A percentile compares a stretch with the other conserved stretches of the same genome.
Conservation (phyloP, 2,888 invertebrate species). For the Hirtodrosophila duncani region DNA sequence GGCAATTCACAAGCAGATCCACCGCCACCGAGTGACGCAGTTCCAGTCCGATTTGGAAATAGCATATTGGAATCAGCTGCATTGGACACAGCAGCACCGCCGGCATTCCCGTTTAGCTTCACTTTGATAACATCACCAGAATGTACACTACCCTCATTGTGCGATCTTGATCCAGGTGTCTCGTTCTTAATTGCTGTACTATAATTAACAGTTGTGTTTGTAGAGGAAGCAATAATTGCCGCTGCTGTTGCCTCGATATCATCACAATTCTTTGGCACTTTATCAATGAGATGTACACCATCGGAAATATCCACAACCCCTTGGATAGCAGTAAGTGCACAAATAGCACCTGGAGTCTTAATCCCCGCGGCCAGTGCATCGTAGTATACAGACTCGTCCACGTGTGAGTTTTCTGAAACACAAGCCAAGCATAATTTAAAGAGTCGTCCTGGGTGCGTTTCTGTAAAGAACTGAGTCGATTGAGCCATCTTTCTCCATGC, state of each 20-base stretch:
- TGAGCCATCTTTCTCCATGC: too few relatives aligned
- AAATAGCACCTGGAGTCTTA: constrained; percentile 43
- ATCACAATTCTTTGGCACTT: constrained; percentile 38
- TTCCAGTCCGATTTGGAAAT: not conserved
- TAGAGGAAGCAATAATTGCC: constrained; percentile 12
- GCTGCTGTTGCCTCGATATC: constrained; percentile 14
- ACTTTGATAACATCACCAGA: constrained; percentile 11
- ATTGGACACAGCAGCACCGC: not conserved
- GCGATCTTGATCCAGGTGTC: not conserved
- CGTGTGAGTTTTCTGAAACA: constrained; percentile 80
- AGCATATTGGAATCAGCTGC: constrained; percentile 7
- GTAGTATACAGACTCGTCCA: constrained; percentile 89
- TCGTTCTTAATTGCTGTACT: constrained; percentile 14
- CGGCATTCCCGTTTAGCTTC: constrained; percentile 28
- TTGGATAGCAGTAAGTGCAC: constrained; percentile 5
- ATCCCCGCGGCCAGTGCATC: constrained; percentile 86
- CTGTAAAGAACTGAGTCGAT: too few relatives aligned
- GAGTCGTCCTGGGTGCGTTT: too few relatives aligned
- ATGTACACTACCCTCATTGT: constrained; percentile 10
- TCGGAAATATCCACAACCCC: constrained; percentile 13
- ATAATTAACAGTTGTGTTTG: constrained; percentile 15
- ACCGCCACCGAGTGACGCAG: constrained; percentile 1
- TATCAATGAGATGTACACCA: constrained; percentile 19
- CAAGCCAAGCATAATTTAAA: not conserved
- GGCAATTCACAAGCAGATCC: constrained; percentile 21